Conservation (phyloP, 1,140 invertebrate species). For the Chironomus striatipennis region DNA sequence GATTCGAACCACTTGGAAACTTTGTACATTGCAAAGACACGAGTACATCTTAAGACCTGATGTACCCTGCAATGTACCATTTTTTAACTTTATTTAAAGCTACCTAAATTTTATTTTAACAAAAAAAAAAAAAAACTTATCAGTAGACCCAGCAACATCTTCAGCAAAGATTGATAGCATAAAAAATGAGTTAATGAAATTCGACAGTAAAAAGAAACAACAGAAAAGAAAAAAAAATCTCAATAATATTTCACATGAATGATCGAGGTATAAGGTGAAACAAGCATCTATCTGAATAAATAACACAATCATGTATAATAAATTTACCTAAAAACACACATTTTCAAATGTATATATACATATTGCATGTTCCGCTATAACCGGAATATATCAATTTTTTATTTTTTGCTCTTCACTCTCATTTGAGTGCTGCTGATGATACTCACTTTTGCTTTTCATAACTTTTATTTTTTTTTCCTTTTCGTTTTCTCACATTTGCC, state of each 20-base stretch:
- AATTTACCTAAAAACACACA: slow-evolving; percentile 23
- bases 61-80: no score
- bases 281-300: neutral
- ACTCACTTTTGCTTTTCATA: neutral
- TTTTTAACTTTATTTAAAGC: no score
- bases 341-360: neutral
- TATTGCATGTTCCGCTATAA: neutral
- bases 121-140: no score
- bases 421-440: neutral
- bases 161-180: neutral
- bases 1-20: no score
- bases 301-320: neutral
- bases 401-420: neutral
- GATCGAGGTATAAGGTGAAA: neutral
- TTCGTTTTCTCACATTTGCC: neutral
- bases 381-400: neutral
- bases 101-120: no score
- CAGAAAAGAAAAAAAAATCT: neutral
- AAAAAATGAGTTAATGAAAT: neutral
- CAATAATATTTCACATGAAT: neutral
- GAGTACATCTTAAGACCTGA: no score
- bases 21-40: no score
- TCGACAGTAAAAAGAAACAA: neutral
- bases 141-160: neutral
- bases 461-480: neutral